Evolutionary conservation across 1,140 invertebrate species (phyloP).

Genomic region (Acromyrmex echinatior): DNA sequence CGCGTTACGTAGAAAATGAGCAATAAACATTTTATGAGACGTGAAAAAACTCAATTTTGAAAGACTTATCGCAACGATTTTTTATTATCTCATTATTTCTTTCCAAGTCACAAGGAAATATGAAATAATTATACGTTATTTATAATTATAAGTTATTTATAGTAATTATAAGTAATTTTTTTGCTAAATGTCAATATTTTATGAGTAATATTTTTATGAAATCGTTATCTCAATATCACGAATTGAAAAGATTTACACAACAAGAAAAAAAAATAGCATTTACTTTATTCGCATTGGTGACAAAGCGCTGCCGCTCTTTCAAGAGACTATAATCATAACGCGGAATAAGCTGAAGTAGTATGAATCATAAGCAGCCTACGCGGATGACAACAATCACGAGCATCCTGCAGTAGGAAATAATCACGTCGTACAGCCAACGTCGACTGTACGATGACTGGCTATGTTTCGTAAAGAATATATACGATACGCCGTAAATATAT

Average conservation of each 20-base stretch:
- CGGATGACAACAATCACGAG: constrained; percentile 61
- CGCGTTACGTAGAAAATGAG: constrained; percentile 32
- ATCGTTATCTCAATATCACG: background rate
- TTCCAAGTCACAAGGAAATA: background rate
- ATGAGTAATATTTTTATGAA: constrained; percentile 35
- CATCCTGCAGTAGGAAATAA: constrained; percentile 52
- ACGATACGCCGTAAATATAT: constrained; percentile 20
- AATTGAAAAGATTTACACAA: constrained; percentile 28
- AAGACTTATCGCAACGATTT: background rate
- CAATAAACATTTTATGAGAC: constrained; percentile 38
- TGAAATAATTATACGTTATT: background rate
- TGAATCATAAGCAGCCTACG: constrained; percentile 57
- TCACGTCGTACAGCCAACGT: constrained; percentile 7
- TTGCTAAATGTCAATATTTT: constrained; percentile 12
- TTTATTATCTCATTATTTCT: constrained; percentile 21
- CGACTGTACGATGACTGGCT: background rate
- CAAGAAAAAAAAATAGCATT: background rate
- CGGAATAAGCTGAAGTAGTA: constrained; percentile 54
- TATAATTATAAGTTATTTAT: background rate
- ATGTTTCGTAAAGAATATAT: constrained; percentile 1
- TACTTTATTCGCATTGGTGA: constrained; percentile 41
- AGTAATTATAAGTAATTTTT: background rate
- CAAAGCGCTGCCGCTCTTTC: constrained; percentile 56
- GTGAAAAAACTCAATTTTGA: background rate
- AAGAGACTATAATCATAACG: constrained; percentile 53